Evolutionary conservation across 2,113 vertebrate genomes (phyloP).

Genomic region (Zapornia atra): DNA sequence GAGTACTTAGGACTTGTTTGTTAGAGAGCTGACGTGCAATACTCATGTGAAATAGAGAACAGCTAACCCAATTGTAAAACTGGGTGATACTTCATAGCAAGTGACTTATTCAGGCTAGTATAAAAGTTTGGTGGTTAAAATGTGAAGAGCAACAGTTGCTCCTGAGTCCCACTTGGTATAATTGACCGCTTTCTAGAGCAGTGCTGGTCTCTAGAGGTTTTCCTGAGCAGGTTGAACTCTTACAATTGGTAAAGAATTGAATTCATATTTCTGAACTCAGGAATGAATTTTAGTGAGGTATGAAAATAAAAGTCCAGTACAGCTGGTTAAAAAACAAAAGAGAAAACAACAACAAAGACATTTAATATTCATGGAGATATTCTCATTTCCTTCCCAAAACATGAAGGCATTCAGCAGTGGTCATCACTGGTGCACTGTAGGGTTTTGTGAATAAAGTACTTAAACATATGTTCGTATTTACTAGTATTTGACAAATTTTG

Average conservation of each 20-base stretch:
- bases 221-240: background rate
- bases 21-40: background rate
- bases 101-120: background rate
- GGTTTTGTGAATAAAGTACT: background rate
- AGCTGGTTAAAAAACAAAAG: background rate
- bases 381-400: background rate
- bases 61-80: background rate
- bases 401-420: background rate
- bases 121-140: background rate
- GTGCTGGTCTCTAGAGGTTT: background rate
- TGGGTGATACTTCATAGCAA: background rate
- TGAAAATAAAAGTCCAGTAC: background rate
- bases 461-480: background rate
- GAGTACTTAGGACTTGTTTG: background rate
- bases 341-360: background rate
- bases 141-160: background rate
- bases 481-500: background rate
- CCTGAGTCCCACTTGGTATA: background rate
- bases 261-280: background rate
- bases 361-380: background rate
- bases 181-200: background rate
- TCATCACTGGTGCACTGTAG: background rate
- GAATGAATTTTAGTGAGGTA: background rate
- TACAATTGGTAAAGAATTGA: background rate
- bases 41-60: background rate